These are phyloP conservation scores for Saccostrea glomerata DNA, from an alignment of 1,140 invertebrate genomes.

Conservation along the genomic window DNA sequence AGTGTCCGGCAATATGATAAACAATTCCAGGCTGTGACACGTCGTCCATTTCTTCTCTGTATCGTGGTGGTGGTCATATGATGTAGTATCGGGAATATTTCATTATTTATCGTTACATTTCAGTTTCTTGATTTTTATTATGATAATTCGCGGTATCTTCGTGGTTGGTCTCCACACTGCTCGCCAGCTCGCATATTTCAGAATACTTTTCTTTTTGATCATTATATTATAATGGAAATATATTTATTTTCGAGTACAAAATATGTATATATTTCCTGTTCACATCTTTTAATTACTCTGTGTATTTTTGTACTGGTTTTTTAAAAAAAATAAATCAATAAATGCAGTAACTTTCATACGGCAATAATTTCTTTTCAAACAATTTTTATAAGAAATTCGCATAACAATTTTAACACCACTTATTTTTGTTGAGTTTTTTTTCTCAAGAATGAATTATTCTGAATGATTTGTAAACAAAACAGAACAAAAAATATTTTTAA, in stretches of 20 bases:
- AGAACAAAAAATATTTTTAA: too few relatives aligned
- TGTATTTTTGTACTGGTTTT: too few relatives aligned
- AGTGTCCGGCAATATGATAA: slow-evolving; percentile 4
- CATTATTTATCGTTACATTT: slow-evolving; percentile 37
- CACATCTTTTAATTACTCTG: too few relatives aligned
- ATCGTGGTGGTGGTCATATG: slow-evolving; percentile 29
- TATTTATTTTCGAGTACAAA: not conserved
- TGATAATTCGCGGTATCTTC: slow-evolving; percentile 27
- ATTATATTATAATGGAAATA: not conserved
- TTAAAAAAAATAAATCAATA: too few relatives aligned
- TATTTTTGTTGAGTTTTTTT: too few relatives aligned
- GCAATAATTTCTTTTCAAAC: too few relatives aligned
- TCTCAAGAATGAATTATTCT: too few relatives aligned
- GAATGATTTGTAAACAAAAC: too few relatives aligned
- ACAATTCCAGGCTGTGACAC: slow-evolving; percentile 20
- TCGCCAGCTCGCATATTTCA: not conserved
- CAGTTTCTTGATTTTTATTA: slow-evolving; percentile 32
- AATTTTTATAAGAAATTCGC: too few relatives aligned
- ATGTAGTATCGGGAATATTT: slow-evolving; percentile 27
- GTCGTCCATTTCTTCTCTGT: slow-evolving; percentile 23
- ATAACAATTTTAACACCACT: too few relatives aligned
- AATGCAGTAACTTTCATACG: too few relatives aligned
- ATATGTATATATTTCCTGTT: too few relatives aligned
- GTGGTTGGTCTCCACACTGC: not conserved
- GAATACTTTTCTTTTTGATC: not conserved